These are phyloP conservation scores for Idaea straminata DNA, from an alignment of 2,888 invertebrate genomes.

Conservation along the genomic window DNA sequence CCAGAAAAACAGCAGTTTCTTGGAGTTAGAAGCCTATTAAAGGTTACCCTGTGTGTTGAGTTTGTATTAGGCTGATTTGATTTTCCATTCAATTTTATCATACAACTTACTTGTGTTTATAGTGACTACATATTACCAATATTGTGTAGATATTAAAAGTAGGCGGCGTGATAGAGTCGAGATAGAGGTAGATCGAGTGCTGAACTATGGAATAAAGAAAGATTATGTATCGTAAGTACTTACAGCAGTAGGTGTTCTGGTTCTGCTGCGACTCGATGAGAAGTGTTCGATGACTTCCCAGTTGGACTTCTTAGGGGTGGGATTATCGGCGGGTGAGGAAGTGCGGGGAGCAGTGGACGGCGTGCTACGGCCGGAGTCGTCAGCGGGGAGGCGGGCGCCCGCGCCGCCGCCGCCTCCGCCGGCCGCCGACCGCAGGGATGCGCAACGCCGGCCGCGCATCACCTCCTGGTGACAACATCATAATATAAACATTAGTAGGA, in stretches of 20 bases:
- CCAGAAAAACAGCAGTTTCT: too few relatives aligned
- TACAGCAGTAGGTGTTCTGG: constrained; percentile 75
- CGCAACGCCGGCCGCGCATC: constrained; percentile 81
- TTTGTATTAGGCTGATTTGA: too few relatives aligned
- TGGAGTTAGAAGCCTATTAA: too few relatives aligned
- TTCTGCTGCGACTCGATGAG: constrained; percentile 79
- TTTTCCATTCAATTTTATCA: too few relatives aligned
- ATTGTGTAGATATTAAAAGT: too few relatives aligned
- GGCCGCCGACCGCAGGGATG: constrained; percentile 75
- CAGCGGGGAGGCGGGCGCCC: constrained; percentile 46
- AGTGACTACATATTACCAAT: too few relatives aligned
- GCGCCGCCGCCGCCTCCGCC: constrained; percentile 24
- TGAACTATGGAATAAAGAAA: too few relatives aligned
- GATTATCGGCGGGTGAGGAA: constrained; percentile 76
- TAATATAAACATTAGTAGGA: too few relatives aligned
- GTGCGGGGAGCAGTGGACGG: constrained; percentile 65
- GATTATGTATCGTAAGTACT: constrained; percentile 33
- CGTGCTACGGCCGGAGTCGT: constrained; percentile 68
- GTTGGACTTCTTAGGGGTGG: constrained; percentile 88
- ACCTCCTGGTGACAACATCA: constrained; percentile 70
- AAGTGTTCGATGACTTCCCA: constrained; percentile 96
- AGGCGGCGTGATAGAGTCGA: too few relatives aligned
- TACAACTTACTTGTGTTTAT: too few relatives aligned
- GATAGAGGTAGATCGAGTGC: too few relatives aligned
- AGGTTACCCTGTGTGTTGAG: too few relatives aligned